These are phyloP conservation scores for Brachycybe producta DNA, from an alignment of 2,888 invertebrate genomes.

Conservation along the genomic window DNA sequence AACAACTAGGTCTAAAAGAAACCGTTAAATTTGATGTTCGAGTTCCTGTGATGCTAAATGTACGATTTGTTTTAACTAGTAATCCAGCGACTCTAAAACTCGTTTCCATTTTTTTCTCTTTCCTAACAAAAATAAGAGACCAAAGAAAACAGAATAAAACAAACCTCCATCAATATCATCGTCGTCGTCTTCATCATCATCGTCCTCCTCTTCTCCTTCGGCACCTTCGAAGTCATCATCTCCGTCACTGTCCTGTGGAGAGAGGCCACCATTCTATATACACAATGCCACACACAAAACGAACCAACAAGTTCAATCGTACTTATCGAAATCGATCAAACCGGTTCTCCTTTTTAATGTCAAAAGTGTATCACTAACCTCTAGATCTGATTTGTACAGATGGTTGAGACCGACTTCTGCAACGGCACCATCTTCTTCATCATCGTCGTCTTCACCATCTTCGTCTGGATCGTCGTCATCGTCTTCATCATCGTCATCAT, in stretches of 20 bases:
- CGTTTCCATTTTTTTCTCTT: no score
- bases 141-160: no score
- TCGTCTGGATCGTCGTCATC: slow-evolving; percentile 26
- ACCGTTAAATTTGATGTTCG: no score
- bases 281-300: slow-evolving; percentile 5
- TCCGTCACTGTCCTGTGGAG: slow-evolving; percentile 44
- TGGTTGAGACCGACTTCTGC: slow-evolving; percentile 53
- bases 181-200: slow-evolving; percentile 37
- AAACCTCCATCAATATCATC: slow-evolving; percentile 40
- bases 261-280: slow-evolving; percentile 15
- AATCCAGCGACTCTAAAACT: no score
- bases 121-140: neutral
- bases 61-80: no score
- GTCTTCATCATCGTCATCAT: slow-evolving; percentile 53
- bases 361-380: slow-evolving; percentile 39
- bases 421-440: slow-evolving; percentile 38
- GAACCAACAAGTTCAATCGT: neutral
- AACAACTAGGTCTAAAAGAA: no score
- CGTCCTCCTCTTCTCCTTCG: slow-evolving; percentile 46
- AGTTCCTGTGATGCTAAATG: no score
- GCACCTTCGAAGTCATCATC: slow-evolving; percentile 47
- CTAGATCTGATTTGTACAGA: slow-evolving; percentile 53
- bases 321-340: slow-evolving; percentile 1
- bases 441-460: slow-evolving; percentile 29
- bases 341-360: no score